Percentiles rank a stretch among this genome's conserved stretches.
These are phyloP conservation scores for Meteorus colon DNA, from an alignment of 2,888 invertebrate species.

Conservation along the genomic window DNA sequence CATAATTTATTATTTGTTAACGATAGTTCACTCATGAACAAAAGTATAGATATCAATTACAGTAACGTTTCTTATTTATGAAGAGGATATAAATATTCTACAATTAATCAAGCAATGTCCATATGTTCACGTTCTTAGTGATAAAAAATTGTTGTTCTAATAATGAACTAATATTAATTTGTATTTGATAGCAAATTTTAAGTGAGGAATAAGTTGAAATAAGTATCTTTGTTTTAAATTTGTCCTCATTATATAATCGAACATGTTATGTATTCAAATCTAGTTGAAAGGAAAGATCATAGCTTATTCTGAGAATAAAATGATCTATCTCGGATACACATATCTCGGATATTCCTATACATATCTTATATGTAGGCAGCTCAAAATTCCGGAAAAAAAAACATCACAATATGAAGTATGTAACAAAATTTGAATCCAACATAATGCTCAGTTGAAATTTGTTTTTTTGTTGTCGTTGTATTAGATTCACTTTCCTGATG, in stretches of 20 bases:
- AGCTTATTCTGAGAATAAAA: background rate
- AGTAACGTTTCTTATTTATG: background rate
- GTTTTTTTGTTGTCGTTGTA: background rate
- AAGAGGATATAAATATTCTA: too few relatives aligned
- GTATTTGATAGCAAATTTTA: background rate
- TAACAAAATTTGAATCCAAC: background rate
- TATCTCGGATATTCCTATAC: background rate
- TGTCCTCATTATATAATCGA: background rate
- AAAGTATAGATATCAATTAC: background rate
- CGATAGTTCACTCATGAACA: background rate
- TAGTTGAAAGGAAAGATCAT: background rate
- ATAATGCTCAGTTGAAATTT: background rate
- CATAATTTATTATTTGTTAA: background rate
- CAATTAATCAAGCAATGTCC: too few relatives aligned
- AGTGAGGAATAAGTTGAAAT: background rate
- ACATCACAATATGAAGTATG: background rate
- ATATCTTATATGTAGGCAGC: constrained; percentile 8
- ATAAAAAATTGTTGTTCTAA: background rate
- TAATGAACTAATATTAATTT: background rate
- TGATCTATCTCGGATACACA: too few relatives aligned
- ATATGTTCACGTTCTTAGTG: background rate
- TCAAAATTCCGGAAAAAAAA: background rate
- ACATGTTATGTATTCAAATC: background rate
- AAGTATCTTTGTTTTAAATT: background rate
- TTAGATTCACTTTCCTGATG: too few relatives aligned